Base-by-base conservation (phyloP, 2,888 invertebrate genomes). In the Acanthosepion esculentum region DNA sequence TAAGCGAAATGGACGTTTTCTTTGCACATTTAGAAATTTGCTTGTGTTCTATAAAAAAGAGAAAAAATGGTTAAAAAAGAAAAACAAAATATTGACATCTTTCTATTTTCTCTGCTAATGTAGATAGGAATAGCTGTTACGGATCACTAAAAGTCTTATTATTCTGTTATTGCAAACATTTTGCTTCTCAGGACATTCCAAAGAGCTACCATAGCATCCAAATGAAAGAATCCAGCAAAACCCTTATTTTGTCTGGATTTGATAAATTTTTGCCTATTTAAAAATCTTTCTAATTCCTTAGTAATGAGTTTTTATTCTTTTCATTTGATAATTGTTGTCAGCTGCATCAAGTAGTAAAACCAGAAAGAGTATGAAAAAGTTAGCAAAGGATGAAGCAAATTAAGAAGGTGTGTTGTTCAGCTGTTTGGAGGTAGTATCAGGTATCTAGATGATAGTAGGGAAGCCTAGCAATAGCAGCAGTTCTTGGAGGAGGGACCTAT, bases 321-420 rank as follows among this genome's bases (percentile, higher is more conserved):
- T 53, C n/a, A 33, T 93, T 48, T 48, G 50, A n/a, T 48, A n/a
- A 93, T 53, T 93, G 93, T 93, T 93, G 93, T 93, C 93, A 93
- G 93, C 50, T 93, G 93, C 93, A 53, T 53, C 41, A 93, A 93
- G 93, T 93, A 53, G 93, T 50, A 53, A 93, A 50, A 50, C 48
- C 93, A 93, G 48, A 92, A 29, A 92, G n/a, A 93, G 12, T 50
- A 48, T 50, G 41, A 53, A n/a, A n/a, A 93, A 93, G 93, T 26
- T 29, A 53, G 50, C n/a, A 53, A 93, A 93, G 15, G 93, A 93
- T 50, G 93, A 26, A 93, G 93, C 50, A 26, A 50, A 33, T 50
- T 48, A 48, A 53, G 93, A 93, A 93, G 93, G 93, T 93, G 93
- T 93, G 93, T 93, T 93, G 50, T 93, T 93, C 93, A 93, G 93